phyloP scores from a whole-genome alignment of 2,888 invertebrate species.

The Nemoura dubitans region DNA sequence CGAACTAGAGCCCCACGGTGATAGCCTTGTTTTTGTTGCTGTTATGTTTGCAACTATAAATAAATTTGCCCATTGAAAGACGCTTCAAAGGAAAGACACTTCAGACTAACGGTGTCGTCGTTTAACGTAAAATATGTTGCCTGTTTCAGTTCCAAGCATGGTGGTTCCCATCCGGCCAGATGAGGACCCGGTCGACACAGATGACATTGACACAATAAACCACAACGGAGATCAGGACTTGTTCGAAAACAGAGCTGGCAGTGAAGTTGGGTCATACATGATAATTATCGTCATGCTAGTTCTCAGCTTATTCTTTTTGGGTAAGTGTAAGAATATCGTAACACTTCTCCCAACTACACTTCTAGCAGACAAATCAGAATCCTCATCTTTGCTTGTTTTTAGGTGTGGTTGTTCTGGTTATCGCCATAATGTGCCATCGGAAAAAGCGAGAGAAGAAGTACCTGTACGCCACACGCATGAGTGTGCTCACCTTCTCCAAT shows the following conservation, averaged over 20 bases:
- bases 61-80: no score
- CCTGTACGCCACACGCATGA: constrained; percentile 66
- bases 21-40: no score
- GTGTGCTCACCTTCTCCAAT: constrained; percentile 86
- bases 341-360: neutral
- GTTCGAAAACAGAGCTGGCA: neutral
- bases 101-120: neutral
- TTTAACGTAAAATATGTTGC: neutral
- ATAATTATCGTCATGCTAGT: constrained; percentile 43
- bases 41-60: no score
- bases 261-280: constrained; percentile 40
- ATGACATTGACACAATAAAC: constrained; percentile 28
- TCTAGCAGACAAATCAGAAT: no score
- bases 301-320: constrained; percentile 41
- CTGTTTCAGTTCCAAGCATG: constrained; percentile 55
- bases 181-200: constrained; percentile 42
- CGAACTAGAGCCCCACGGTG: no score
- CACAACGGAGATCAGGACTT: constrained; percentile 21
- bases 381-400: neutral
- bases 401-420: constrained; percentile 49
- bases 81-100: no score
- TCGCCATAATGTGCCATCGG: constrained; percentile 60
- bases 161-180: constrained; percentile 54
- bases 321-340: neutral
- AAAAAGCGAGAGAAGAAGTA: constrained; percentile 64